phyloP scores from a whole-genome alignment of 2,888 invertebrate species.

The Phasia obesa region DNA sequence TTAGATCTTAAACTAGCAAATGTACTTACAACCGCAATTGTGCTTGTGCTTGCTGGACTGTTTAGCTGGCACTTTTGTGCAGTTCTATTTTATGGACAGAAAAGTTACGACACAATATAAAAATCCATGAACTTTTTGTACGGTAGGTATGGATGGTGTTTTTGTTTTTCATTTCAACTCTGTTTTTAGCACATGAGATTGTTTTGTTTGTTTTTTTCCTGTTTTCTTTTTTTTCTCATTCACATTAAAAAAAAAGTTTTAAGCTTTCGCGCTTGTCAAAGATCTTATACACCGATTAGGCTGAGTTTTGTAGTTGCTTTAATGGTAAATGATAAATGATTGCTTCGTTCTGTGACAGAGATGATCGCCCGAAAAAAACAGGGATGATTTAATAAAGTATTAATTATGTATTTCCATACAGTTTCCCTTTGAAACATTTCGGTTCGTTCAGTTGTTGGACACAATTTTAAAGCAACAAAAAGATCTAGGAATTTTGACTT shows the following conservation, averaged over 20 bases:
- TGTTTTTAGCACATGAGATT: conserved; percentile 37
- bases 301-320: background rate
- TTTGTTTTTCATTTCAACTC: background rate
- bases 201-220: background rate
- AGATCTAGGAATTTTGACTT: too few relatives aligned
- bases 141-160: conserved; percentile 9
- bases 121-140: conserved; percentile 52
- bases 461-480: too few relatives aligned
- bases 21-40: conserved; percentile 26
- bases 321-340: background rate
- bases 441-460: too few relatives aligned
- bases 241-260: conserved; percentile 27
- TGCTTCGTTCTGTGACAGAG: background rate
- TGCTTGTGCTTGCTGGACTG: background rate
- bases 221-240: background rate
- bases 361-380: background rate
- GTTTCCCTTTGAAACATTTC: too few relatives aligned
- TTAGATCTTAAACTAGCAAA: conserved; percentile 47
- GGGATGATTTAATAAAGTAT: too few relatives aligned
- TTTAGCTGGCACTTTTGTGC: conserved; percentile 15
- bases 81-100: conserved; percentile 39
- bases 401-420: too few relatives aligned
- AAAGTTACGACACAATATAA: conserved; percentile 40
- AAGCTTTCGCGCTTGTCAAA: conserved; percentile 1
- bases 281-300: conserved; percentile 4